Conservation (phyloP, 2,888 invertebrate species). For the Mongoloraphidia duomilia region DNA sequence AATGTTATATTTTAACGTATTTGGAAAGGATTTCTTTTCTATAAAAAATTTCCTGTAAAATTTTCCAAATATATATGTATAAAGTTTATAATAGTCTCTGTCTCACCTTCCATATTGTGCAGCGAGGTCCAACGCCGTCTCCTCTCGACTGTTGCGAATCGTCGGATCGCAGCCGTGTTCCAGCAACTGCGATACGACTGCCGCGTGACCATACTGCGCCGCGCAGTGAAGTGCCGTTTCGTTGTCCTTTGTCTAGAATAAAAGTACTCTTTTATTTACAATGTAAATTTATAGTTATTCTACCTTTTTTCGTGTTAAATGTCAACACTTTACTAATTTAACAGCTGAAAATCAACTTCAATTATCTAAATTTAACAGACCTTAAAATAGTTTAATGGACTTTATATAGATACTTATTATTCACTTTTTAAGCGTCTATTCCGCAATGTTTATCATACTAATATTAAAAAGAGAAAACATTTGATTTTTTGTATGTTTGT, state of each 20-base stretch:
- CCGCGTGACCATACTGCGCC: constrained; percentile 82
- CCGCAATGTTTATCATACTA: no score
- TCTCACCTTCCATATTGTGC: constrained; percentile 76
- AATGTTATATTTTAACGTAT: no score
- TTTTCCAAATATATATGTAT: no score
- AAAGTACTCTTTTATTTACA: constrained; percentile 9
- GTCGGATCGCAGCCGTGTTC: constrained; percentile 79
- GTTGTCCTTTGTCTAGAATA: constrained; percentile 64
- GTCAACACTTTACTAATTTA: constrained; percentile 18
- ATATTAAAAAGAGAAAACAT: no score
- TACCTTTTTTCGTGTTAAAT: constrained; percentile 20
- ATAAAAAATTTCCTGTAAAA: no score
- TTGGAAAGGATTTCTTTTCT: no score
- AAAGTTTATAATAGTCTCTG: no score
- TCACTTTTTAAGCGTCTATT: no score
- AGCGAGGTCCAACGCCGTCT: constrained; percentile 87
- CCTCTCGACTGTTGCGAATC: constrained; percentile 72
- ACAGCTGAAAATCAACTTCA: constrained; percentile 7
- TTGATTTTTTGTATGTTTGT: no score
- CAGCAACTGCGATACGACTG: constrained; percentile 68
- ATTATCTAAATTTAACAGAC: no score
- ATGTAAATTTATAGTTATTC: constrained; percentile 15
- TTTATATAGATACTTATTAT: no score
- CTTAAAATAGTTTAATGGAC: no score
- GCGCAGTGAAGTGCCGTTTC: constrained; percentile 90